Conservation (phyloP, 53 echinoderm and acorn worm genomes). For the Stichopus horrens region DNA sequence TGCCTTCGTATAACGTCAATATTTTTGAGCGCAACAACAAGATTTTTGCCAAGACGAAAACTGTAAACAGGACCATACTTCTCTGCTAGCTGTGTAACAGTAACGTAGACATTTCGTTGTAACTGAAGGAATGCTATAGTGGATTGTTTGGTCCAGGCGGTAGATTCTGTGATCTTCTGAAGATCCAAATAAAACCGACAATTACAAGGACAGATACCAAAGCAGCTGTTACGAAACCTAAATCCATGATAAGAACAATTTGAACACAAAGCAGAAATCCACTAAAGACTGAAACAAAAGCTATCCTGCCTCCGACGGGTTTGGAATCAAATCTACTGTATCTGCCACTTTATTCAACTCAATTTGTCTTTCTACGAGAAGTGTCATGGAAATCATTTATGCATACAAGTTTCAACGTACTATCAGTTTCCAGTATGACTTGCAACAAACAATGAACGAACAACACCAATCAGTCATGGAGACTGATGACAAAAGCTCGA, state of each 20-base stretch:
- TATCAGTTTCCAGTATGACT: no score
- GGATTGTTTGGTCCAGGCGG: slow-evolving; percentile 4
- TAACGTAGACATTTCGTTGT: neutral
- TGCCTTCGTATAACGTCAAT: slow-evolving; percentile 12
- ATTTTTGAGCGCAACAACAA: slow-evolving; percentile 51
- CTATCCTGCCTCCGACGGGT: no score
- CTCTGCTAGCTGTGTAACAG: neutral
- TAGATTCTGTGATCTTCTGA: neutral
- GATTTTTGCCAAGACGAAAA: slow-evolving; percentile 19
- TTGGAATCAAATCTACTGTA: no score
- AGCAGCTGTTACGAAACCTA: neutral
- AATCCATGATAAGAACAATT: neutral
- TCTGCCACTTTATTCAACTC: no score
- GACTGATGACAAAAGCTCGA: no score
- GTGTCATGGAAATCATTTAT: no score
- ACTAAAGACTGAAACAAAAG: no score
- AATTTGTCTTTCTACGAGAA: no score
- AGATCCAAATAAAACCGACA: neutral
- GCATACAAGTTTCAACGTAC: no score
- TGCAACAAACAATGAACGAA: no score
- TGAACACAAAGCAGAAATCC: no score
- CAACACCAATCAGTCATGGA: no score
- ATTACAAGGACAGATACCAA: neutral
- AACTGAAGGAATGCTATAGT: neutral
- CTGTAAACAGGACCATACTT: slow-evolving; percentile 52